Conservation (phyloP, 1,140 invertebrate species). For the Microplitis demolitor region DNA sequence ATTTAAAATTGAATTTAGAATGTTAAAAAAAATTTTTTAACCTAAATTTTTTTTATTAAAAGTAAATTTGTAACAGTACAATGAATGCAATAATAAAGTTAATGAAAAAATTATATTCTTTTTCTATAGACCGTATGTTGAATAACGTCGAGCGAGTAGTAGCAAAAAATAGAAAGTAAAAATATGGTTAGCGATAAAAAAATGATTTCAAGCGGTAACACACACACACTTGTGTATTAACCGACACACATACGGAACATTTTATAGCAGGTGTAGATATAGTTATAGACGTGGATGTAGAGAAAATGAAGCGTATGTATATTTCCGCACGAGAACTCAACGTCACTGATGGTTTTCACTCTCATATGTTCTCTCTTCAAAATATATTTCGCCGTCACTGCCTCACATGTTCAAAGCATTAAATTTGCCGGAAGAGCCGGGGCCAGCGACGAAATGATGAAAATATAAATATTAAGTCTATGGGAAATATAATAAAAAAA, state of each 20-base stretch:
- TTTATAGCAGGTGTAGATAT: background rate
- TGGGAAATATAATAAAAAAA: background rate
- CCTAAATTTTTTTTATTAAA: too few relatives aligned
- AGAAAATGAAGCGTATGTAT: background rate
- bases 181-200: background rate
- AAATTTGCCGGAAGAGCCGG: background rate
- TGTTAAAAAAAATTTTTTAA: too few relatives aligned
- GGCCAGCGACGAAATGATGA: background rate
- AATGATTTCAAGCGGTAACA: background rate
- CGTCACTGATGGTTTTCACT: background rate
- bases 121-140: background rate
- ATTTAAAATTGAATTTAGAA: too few relatives aligned
- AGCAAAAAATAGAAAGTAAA: background rate
- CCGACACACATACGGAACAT: too few relatives aligned
- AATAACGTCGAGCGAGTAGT: background rate
- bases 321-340: background rate
- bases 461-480: background rate
- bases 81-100: background rate
- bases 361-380: background rate
- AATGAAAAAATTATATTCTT: background rate
- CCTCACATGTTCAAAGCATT: background rate
- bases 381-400: background rate
- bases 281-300: background rate
- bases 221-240: too few relatives aligned
- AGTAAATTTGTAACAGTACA: too few relatives aligned